phyloP scores from a whole-genome alignment of 2,888 invertebrate genomes.

The Loripinus fragilis region DNA sequence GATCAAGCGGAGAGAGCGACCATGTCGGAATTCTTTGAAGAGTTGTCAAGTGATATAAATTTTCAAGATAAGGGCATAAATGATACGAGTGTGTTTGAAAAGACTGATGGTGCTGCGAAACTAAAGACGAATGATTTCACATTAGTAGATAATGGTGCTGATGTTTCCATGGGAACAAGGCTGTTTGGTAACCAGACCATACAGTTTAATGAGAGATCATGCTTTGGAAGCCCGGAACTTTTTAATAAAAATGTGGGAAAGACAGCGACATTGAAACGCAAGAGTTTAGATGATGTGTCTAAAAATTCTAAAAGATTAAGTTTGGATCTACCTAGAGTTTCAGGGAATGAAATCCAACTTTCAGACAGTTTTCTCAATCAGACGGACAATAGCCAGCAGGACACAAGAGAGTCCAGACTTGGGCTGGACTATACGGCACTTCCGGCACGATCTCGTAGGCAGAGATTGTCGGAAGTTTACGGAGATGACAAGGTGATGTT shows the following conservation, averaged over 20 bases:
- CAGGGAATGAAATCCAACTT: not conserved
- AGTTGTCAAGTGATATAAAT: not conserved
- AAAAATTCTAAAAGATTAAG: slow-evolving; percentile 3
- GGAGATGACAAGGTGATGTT: slow-evolving; percentile 44
- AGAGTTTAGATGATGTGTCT: not conserved
- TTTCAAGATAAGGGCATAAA: not conserved
- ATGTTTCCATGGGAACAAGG: slow-evolving; percentile 2
- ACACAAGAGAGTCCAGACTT: not conserved
- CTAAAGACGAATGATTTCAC: not conserved
- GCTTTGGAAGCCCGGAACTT: not conserved
- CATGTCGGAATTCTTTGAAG: not conserved
- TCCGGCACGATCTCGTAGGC: slow-evolving; percentile 29
- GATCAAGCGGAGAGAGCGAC: slow-evolving; percentile 4
- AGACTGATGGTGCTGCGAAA: not conserved
- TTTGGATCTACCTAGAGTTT: not conserved
- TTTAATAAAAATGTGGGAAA: not conserved
- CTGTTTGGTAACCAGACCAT: slow-evolving; percentile 7
- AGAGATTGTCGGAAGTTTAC: slow-evolving; percentile 44
- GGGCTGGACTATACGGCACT: not conserved
- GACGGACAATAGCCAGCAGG: not conserved
- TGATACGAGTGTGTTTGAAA: not conserved
- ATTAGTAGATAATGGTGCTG: not conserved
- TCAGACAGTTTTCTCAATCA: not conserved
- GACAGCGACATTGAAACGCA: not conserved
- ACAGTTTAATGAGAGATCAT: slow-evolving; percentile 1